A percentile compares a stretch with the other conserved stretches of the same genome.
Conservation (phyloP, 2,113 vertebrate genomes). For the Osmerus mordax region DNA sequence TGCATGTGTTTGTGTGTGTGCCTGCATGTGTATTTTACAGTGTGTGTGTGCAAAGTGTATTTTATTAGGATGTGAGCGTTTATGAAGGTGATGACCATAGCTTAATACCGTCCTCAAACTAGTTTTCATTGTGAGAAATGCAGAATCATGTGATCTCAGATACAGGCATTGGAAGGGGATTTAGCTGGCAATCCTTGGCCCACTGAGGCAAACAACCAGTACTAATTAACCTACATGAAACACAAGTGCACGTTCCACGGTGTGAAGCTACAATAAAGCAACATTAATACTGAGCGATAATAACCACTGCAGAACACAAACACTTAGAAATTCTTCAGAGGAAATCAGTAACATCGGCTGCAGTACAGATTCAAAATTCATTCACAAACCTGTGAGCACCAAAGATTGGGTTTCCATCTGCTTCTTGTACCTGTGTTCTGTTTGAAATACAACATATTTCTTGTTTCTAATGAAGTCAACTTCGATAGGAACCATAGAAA, state of each 20-base stretch:
- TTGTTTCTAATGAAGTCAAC: too few species aligned
- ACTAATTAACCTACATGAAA: neutral
- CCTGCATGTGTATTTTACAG: slow-evolving; percentile 2
- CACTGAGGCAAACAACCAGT: slow-evolving; percentile 18
- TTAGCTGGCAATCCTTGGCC: slow-evolving; percentile 53
- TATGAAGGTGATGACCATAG: slow-evolving; percentile 4
- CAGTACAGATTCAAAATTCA: too few species aligned
- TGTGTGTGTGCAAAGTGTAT: slow-evolving; percentile 8
- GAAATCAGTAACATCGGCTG: too few species aligned
- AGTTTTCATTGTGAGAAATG: neutral
- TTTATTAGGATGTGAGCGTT: slow-evolving; percentile 14
- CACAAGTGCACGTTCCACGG: neutral
- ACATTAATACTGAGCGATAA: too few species aligned
- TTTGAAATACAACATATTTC: too few species aligned
- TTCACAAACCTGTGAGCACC: too few species aligned
- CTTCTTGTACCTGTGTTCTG: too few species aligned
- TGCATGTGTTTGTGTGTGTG: neutral
- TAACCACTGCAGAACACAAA: too few species aligned
- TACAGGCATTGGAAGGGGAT: slow-evolving; percentile 28
- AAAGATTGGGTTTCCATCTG: too few species aligned
- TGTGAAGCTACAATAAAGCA: neutral
- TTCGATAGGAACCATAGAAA: neutral
- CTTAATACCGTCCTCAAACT: slow-evolving; percentile 19
- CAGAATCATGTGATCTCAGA: slow-evolving; percentile 13
- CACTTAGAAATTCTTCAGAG: too few species aligned